Evolutionary conservation across 2,797 vertebrate species (phyloP).

Genomic region (Rhynchotus rufescens): DNA sequence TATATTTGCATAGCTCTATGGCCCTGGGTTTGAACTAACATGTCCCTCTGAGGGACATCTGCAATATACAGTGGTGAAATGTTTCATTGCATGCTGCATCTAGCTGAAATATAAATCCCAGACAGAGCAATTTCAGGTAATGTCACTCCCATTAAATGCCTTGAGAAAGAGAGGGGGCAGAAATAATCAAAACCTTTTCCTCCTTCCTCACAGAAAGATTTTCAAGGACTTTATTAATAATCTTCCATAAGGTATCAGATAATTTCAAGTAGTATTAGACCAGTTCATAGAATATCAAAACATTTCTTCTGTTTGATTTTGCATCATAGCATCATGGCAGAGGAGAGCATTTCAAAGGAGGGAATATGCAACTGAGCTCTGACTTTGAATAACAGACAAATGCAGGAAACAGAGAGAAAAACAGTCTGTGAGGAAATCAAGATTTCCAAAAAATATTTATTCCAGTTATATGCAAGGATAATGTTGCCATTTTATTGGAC

Average conservation of each 20-base stretch:
- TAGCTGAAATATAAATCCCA: background rate
- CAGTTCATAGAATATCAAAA: background rate
- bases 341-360: background rate
- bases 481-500: background rate
- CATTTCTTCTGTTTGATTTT: background rate
- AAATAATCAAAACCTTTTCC: background rate
- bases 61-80: accelerated
- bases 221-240: conserved; percentile 18
- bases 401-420: background rate
- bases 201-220: background rate
- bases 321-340: background rate
- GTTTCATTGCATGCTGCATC: background rate
- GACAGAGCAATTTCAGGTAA: background rate
- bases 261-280: background rate
- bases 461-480: background rate
- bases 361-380: background rate
- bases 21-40: background rate
- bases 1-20: background rate
- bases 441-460: background rate
- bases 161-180: background rate
- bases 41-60: background rate
- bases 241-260: background rate
- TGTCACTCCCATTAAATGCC: background rate
- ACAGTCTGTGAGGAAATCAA: background rate
- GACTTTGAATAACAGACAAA: accelerated